Evolutionary conservation across 2,113 vertebrate species (phyloP).

Genomic region (Ascaphus truei): DNA sequence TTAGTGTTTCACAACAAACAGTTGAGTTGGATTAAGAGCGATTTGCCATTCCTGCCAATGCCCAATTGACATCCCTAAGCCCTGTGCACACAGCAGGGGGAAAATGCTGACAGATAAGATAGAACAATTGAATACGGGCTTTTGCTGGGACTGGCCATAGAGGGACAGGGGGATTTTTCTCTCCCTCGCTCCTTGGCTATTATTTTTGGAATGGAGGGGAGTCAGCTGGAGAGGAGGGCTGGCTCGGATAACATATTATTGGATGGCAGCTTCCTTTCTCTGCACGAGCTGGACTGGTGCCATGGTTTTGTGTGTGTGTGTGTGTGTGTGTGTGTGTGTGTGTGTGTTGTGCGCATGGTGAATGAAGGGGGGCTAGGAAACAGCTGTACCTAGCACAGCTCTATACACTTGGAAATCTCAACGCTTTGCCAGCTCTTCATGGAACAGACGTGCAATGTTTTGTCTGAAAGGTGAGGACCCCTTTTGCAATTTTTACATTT

Average conservation of each 20-base stretch:
- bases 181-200: background rate
- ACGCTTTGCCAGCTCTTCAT: constrained; percentile 23
- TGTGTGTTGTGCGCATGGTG: constrained; percentile 16
- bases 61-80: constrained; percentile 17
- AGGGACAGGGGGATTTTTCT: background rate
- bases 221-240: constrained; percentile 6
- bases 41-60: constrained; percentile 38
- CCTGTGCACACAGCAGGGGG: constrained; percentile 31
- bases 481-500: too few species aligned
- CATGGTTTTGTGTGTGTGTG: constrained; percentile 24
- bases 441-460: constrained; percentile 59
- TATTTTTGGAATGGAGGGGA: constrained; percentile 32
- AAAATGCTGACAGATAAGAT: constrained; percentile 43
- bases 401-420: background rate
- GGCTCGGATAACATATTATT: constrained; percentile 48
- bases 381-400: constrained; percentile 44
- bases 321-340: constrained; percentile 20
- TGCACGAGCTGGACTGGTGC: constrained; percentile 48
- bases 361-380: constrained; percentile 42
- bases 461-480: constrained; percentile 72
- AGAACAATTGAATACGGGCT: constrained; percentile 21
- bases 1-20: constrained; percentile 28
- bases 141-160: background rate
- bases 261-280: constrained; percentile 54
- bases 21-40: constrained; percentile 36